Base-by-base conservation (phyloP, 2,888 invertebrate genomes). In the Drosophila robusta region DNA sequence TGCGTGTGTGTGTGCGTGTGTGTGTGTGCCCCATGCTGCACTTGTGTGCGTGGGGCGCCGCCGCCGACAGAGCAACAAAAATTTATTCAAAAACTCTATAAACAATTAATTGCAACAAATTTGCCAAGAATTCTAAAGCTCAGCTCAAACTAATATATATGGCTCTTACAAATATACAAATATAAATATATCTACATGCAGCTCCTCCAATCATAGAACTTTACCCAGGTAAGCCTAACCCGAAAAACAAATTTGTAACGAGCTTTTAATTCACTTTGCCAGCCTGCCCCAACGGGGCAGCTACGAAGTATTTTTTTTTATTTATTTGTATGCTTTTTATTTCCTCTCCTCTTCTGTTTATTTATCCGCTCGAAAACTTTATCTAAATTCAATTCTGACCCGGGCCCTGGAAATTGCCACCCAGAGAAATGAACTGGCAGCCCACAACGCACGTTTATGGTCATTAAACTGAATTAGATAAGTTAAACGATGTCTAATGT, bases 401-500 rank as follows among this genome's bases (percentile, higher is more conserved):
- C 29, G 16, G 34, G 47, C 55, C 69, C 42, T 51, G 39, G 61
- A 71, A 60, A 51, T 51, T 58, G 52, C 52, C 52, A 52, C 46
- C 50, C 26, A 16, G 36, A 26, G 51, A 34, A 49, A 44, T 45
- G 24, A 39, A 46, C 44, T 9, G 14, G 29, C 7, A 41, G 41
- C 55, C 51, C 62, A 18, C 47, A 47, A 46, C 58, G 56, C 72
- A 76, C 69, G 64, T 60, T 73, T 70, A 44, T 57, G 70, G 63
- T 41, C 76, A 64, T 72, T 74, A 63, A 74, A 78, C 74, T 39
- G 76, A 70, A 72, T 82, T 75, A 79, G 74, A 85, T 80, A 80
- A 79, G 84, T 83, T 83, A 74, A 81, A 71, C 81, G 75, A 70
- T 70, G 62, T 69, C 79, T 72, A 76, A 86, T 87, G 84, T 80